A percentile compares a stretch with the other conserved stretches of the same genome.
Conservation (phyloP, 2,888 invertebrate species). For the Scaeva pyrastri region DNA sequence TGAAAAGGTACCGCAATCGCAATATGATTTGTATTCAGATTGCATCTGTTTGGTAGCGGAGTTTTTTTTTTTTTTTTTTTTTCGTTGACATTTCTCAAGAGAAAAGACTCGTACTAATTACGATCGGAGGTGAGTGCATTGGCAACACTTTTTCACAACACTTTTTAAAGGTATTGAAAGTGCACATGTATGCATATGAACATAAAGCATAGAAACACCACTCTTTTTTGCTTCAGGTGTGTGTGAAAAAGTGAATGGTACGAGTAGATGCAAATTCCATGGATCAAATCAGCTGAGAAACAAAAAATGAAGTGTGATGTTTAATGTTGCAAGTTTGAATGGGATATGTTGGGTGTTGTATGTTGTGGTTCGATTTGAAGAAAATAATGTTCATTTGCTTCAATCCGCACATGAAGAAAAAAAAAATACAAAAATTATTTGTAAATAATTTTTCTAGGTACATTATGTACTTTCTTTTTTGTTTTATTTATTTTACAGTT, state of each 20-base stretch:
- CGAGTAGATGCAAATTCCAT: slow-evolving; percentile 23
- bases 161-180: neutral
- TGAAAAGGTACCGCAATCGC: slow-evolving; percentile 67
- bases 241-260: slow-evolving; percentile 60
- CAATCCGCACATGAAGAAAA: too few relatives aligned
- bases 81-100: slow-evolving; percentile 10
- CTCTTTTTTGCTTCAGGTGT: neutral
- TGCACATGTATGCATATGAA: neutral
- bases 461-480: too few relatives aligned
- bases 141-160: slow-evolving; percentile 16
- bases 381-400: neutral
- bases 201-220: neutral
- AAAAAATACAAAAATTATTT: too few relatives aligned
- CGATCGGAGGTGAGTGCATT: neutral
- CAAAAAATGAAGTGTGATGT: neutral
- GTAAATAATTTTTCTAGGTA: too few relatives aligned
- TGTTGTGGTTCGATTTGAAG: neutral
- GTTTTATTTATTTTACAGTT: too few relatives aligned
- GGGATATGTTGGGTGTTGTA: neutral
- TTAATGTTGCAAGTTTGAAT: neutral
- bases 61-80: too few relatives aligned
- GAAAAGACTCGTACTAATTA: neutral
- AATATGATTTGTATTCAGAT: slow-evolving; percentile 65
- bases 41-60: slow-evolving; percentile 39
- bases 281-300: slow-evolving; percentile 22